phyloP scores from a whole-genome alignment of 2,113 vertebrate genomes.

The Takifugu bimaculatus region DNA sequence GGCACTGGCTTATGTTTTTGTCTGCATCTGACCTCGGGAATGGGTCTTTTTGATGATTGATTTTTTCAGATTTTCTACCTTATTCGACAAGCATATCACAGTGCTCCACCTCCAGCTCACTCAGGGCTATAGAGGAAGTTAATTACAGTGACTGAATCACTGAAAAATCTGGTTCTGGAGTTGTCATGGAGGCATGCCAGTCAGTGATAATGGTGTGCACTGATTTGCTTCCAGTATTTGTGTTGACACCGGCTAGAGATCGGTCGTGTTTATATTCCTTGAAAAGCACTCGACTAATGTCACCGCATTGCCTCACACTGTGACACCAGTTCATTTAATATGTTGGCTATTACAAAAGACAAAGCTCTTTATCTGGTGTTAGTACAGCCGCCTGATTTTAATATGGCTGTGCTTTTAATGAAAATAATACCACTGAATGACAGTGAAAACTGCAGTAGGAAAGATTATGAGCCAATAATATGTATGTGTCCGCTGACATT shows the following conservation, averaged over 20 bases:
- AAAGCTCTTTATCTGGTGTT: conserved; percentile 20
- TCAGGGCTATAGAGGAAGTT: no score
- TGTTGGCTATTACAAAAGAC: conserved; percentile 14
- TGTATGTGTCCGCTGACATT: conserved; percentile 9
- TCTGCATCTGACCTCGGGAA: no score
- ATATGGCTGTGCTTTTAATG: conserved; percentile 16
- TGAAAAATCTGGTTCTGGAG: no score
- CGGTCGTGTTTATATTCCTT: not conserved
- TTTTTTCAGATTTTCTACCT: no score
- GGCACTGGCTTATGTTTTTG: no score
- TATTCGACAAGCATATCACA: no score
- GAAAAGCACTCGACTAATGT: conserved; percentile 19
- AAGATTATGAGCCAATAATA: conserved; percentile 14
- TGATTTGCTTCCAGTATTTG: no score
- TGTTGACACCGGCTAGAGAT: conserved; percentile 2
- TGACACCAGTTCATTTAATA: conserved; percentile 15
- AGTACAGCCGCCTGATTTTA: conserved; percentile 19
- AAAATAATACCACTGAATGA: conserved; percentile 7
- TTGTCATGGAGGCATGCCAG: no score
- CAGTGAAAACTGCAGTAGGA: conserved; percentile 5
- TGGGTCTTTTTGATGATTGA: no score
- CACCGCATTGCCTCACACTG: conserved; percentile 5
- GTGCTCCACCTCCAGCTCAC: no score
- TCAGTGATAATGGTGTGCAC: no score
- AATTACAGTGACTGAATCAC: no score